phyloP scores from a whole-genome alignment of 2,113 vertebrate species.

The Oryzias celebensis region DNA sequence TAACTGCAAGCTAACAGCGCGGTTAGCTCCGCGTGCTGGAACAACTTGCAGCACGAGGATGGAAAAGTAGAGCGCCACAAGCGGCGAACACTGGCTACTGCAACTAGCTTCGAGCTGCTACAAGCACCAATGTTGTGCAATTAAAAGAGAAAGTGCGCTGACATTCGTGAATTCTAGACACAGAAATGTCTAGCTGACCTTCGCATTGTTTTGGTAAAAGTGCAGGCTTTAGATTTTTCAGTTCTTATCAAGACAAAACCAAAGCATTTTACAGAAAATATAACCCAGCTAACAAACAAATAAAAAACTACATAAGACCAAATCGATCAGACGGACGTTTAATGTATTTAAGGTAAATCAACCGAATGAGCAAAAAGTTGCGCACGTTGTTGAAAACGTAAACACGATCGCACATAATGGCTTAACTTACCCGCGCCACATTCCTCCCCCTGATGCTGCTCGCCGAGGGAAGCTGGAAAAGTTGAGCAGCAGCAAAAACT shows the following conservation, averaged over 20 bases:
- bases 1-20: too few species aligned
- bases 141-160: too few species aligned
- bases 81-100: not conserved
- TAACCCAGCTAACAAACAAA: too few species aligned
- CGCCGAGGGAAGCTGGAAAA: not conserved
- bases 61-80: constrained; percentile 20
- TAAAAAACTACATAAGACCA: too few species aligned
- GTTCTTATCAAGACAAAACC: constrained; percentile 20
- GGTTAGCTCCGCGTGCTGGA: too few species aligned
- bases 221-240: constrained; percentile 16
- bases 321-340: too few species aligned
- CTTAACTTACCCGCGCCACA: constrained; percentile 40
- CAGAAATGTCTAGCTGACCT: constrained; percentile 5
- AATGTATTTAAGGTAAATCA: too few species aligned
- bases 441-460: not conserved
- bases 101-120: not conserved
- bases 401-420: too few species aligned
- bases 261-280: not conserved
- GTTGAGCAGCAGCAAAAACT: not conserved
- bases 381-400: not conserved
- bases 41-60: not conserved
- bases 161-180: not conserved
- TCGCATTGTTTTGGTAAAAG: constrained; percentile 3
- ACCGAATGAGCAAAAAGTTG: too few species aligned
- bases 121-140: too few species aligned